Evolutionary conservation across 2,113 vertebrate species (phyloP).

Genomic region (Semicossyphus pulcher): DNA sequence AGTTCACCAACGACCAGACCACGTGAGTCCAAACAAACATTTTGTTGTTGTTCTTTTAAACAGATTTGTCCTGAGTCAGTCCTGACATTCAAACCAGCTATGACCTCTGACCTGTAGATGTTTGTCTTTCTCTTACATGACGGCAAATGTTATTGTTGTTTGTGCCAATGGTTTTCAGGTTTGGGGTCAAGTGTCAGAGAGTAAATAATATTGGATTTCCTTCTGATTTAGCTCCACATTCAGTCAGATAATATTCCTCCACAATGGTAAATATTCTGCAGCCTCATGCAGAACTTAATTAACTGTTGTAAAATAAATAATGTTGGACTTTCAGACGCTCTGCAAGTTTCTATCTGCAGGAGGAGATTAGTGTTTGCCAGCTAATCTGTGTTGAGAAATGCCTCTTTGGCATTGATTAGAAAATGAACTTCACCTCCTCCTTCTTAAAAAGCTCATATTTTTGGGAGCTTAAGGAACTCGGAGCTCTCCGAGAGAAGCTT

Average conservation of each 20-base stretch:
- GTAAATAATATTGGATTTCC: not conserved
- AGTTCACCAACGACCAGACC: slow-evolving; percentile 94
- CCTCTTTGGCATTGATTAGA: not conserved
- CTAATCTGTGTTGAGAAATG: not conserved
- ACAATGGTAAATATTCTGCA: not conserved
- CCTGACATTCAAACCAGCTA: too few relatives aligned
- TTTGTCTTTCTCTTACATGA: not conserved
- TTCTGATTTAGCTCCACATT: not conserved
- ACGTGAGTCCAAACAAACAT: slow-evolving; percentile 83
- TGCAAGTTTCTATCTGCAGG: not conserved
- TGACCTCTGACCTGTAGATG: not conserved
- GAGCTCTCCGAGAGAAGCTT: too few relatives aligned
- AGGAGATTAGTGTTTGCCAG: not conserved
- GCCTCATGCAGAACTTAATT: not conserved
- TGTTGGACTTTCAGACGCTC: not conserved
- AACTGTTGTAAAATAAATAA: not conserved
- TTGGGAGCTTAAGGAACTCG: too few relatives aligned
- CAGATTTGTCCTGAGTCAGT: too few relatives aligned
- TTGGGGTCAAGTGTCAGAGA: not conserved
- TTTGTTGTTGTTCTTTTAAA: too few relatives aligned
- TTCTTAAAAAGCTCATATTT: not conserved
- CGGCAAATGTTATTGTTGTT: too few relatives aligned
- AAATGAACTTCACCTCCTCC: not conserved
- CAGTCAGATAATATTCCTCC: not conserved
- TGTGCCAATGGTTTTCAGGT: too few relatives aligned